A percentile compares a stretch with the other conserved stretches of the same genome.
Evolutionary conservation across 2,888 invertebrate genomes (phyloP).

Genomic region (Chesias legatella): DNA sequence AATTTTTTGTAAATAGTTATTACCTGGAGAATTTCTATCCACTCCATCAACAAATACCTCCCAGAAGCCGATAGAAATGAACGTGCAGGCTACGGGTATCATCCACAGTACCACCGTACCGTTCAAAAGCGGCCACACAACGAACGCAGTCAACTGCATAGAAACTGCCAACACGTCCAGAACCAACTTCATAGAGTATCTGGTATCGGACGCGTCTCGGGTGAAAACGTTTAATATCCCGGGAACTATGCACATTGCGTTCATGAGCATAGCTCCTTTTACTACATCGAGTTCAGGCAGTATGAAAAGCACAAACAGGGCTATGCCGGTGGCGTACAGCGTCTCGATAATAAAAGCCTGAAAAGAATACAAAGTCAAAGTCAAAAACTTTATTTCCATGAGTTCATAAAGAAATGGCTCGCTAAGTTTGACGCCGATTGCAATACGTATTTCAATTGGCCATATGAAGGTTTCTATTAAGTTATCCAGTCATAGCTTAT

Average conservation of each 20-base stretch:
- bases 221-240: constrained; percentile 84
- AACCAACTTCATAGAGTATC: constrained; percentile 57
- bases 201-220: constrained; percentile 55
- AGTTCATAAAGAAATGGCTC: too few relatives aligned
- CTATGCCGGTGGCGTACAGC: constrained; percentile 88
- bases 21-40: constrained; percentile 53
- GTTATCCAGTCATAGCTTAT: too few relatives aligned
- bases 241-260: constrained; percentile 91
- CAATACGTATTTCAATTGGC: too few relatives aligned
- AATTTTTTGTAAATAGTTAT: too few relatives aligned
- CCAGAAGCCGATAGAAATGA: constrained; percentile 92
- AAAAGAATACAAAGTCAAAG: too few relatives aligned
- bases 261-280: constrained; percentile 91
- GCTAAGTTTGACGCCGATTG: too few relatives aligned
- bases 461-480: too few relatives aligned
- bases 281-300: constrained; percentile 90
- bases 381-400: too few relatives aligned
- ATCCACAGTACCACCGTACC: constrained; percentile 76
- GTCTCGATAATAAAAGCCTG: constrained; percentile 87
- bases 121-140: constrained; percentile 84
- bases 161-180: constrained; percentile 82
- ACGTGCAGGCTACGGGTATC: constrained; percentile 82
- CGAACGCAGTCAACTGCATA: constrained; percentile 83
- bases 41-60: constrained; percentile 84
- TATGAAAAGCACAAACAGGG: constrained; percentile 86